phyloP scores from a whole-genome alignment of 2,888 invertebrate species.

The Trissoscelio sp. region DNA sequence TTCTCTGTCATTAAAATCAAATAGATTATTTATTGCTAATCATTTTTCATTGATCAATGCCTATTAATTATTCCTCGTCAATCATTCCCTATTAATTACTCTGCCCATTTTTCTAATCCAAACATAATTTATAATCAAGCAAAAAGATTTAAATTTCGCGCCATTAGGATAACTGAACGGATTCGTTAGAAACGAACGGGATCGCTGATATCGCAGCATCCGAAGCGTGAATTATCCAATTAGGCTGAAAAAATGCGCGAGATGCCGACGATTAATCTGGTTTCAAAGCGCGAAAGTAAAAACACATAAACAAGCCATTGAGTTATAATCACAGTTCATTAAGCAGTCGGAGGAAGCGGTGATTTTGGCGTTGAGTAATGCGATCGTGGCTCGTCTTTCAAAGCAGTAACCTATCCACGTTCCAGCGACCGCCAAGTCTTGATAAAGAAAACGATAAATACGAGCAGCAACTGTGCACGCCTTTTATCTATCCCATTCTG shows the following conservation, averaged over 20 bases:
- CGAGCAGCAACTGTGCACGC: conserved; percentile 46
- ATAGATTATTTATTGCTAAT: too few relatives aligned
- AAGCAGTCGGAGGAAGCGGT: conserved; percentile 20
- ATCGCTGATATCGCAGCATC: conserved; percentile 24
- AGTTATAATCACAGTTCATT: conserved; percentile 58
- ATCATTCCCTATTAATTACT: too few relatives aligned
- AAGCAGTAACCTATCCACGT: conserved; percentile 23
- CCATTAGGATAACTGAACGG: conserved; percentile 1
- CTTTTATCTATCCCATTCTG: conserved; percentile 51
- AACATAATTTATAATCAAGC: too few relatives aligned
- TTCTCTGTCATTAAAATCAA: too few relatives aligned
- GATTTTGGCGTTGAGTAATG: conserved; percentile 59
- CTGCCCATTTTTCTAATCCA: too few relatives aligned
- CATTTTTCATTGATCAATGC: too few relatives aligned
- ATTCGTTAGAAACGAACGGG: conserved; percentile 28
- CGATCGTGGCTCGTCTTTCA: conserved; percentile 48
- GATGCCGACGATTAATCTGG: conserved; percentile 17
- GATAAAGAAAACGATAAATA: conserved; percentile 54
- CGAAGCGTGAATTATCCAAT: conserved; percentile 55
- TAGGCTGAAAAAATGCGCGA: conserved; percentile 29
- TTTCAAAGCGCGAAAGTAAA: conserved; percentile 49
- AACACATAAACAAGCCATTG: conserved; percentile 51
- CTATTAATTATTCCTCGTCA: too few relatives aligned
- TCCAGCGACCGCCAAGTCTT: conserved; percentile 16
- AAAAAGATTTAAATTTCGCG: conserved; percentile 11